A percentile compares a stretch with the other conserved stretches of the same genome.
Evolutionary conservation across 2,888 invertebrate species (phyloP).

Genomic region (Cephalotes varians): DNA sequence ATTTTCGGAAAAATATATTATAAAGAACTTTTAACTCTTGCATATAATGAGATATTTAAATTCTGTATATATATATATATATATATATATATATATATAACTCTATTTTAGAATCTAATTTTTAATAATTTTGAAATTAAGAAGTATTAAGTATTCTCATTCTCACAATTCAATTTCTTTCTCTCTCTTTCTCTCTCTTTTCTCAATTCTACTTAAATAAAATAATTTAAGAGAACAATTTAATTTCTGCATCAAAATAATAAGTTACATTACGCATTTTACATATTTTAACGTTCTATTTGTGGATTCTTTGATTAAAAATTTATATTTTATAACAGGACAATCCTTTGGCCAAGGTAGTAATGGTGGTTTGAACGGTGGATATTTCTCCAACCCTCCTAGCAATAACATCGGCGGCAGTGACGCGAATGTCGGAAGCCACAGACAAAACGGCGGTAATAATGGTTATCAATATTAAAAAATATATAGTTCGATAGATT

Average conservation of each 20-base stretch:
- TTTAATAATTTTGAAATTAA: not conserved
- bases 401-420: slow-evolving; percentile 63
- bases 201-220: not conserved
- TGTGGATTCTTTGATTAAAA: slow-evolving; percentile 35
- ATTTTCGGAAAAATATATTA: not conserved
- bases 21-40: not conserved
- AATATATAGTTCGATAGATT: slow-evolving; percentile 21
- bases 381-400: slow-evolving; percentile 47
- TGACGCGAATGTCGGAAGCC: slow-evolving; percentile 77
- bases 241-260: not conserved
- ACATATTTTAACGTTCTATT: not conserved
- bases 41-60: not conserved
- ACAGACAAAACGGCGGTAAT: slow-evolving; percentile 83
- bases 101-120: not conserved
- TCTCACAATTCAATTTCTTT: not conserved
- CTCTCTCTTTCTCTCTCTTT: not conserved
- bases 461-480: slow-evolving; percentile 84
- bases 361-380: slow-evolving; percentile 58
- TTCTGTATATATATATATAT: not conserved
- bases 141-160: not conserved
- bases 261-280: not conserved
- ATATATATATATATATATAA: no score
- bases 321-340: slow-evolving; percentile 54
- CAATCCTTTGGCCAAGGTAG: slow-evolving; percentile 76
- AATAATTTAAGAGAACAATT: not conserved